Conservation (phyloP, 2,113 vertebrate genomes). For the Hydrochoerus hydrochaeris region DNA sequence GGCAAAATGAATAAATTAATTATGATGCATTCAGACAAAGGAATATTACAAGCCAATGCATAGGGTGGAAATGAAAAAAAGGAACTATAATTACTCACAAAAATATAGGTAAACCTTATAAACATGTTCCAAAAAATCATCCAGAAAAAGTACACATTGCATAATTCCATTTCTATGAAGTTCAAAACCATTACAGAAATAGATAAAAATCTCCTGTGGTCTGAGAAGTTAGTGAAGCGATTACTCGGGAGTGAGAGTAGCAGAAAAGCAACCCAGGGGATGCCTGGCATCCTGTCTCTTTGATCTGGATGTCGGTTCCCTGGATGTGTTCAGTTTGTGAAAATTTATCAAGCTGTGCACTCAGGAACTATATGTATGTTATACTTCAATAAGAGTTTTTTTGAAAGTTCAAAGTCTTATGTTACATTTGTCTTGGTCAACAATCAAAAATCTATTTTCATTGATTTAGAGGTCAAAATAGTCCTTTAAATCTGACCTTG, state of each 20-base stretch:
- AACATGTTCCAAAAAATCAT: neutral
- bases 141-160: neutral
- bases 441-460: constrained; percentile 76
- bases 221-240: neutral
- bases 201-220: neutral
- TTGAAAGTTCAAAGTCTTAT: constrained; percentile 43
- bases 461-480: constrained; percentile 79
- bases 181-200: constrained; percentile 25
- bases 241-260: neutral
- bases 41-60: neutral
- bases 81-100: neutral
- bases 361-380: constrained; percentile 29
- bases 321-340: neutral
- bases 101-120: neutral
- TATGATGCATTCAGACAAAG: neutral
- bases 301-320: neutral
- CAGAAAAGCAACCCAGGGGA: neutral
- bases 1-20: neutral
- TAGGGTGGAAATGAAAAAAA: neutral
- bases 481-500: constrained; percentile 74
- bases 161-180: neutral
- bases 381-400: constrained; percentile 49
- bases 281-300: neutral
- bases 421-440: constrained; percentile 66
- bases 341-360: constrained; percentile 27